Evolutionary conservation across 2,113 vertebrate genomes (phyloP), one percentile per base, ranked within the genome.

Genomic region (Lepus europaeus): DNA sequence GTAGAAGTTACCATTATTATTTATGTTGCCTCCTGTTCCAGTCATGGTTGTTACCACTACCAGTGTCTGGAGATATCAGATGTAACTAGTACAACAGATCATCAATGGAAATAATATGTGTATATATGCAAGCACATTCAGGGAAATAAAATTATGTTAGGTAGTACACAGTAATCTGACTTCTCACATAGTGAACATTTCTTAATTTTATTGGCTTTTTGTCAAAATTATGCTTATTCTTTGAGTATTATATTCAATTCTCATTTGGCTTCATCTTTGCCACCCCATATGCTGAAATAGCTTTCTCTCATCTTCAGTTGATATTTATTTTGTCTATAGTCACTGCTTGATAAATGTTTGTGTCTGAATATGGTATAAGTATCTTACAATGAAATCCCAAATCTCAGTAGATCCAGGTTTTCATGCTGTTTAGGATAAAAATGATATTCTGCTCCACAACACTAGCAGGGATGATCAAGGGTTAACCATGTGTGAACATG

Each of bases 401-500:
- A 86, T 31, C 25, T 85, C 49, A 78, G 3, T 31, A 89, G 31
- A 69, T 79, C 80, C 72, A 66, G 25, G n/a, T 69, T 88, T 95
- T 92, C 45, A 74, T 53, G 17, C 33, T 36, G 16, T 93, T 83
- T 63, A 45, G 13, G 3, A 63, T 81, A 49, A 78, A 78, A 89
- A 79, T 93, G 9, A 84, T 72, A 78, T 89, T 93, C n/a, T 85
- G 1, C 9, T 74, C 11, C 56, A 93, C 13, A 84, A 45, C 9
- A 91, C 89, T 94, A 89, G 72, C 2, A 94, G 3, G 9, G 59
- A 96, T 93, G 39, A 91, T 95, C 49, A 94, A 89, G 22, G 29
- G 73, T 78, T 93, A 93, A 68, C 25, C 27, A 16, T 92, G n/a
- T 87, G 61, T 76, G 79, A 82, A 63, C 23, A 83, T 92, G 86